Base-by-base conservation (phyloP, 2,888 invertebrate species). In the Scaptomyza parva region DNA sequence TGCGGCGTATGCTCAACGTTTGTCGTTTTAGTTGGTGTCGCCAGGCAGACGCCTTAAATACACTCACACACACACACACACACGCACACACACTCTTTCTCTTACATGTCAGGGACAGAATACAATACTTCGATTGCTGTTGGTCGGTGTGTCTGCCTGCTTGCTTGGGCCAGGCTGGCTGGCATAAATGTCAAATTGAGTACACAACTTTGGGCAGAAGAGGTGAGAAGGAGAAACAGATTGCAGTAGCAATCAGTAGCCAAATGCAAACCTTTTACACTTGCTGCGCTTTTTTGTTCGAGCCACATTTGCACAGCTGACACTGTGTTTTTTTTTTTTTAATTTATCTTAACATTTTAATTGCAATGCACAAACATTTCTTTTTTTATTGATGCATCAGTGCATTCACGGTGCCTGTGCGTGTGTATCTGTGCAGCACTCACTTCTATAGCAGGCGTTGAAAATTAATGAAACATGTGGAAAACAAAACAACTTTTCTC, bases 101-200 rank as follows among this genome's bases (percentile, higher is more conserved):
- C n/a, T n/a, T 14, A 39, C 35, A 53, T 75, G 84, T 65, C 77
- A 69, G 48, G 60, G 64, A 68, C 55, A 54, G 70, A 51, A 58
- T 9, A 37, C 26, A 53, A 64, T 52, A 66, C 63, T 77, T 70
- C 86, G 76, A 82, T 84, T 82, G 61, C 62, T 67, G 59, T 48
- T 12, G 37, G 26, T 33, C 11, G 26, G 59, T 22, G 41, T 17
- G 17, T 9, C 6, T 3, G 17, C 17, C 9, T 17, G 37, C 37
- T 37, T 37, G 77, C 64, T 68, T 66, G 80, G 64, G 77, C 73
- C 67, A 47, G 47, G 77, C 73, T 70, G 50, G 47, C 68, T 65
- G 67, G 65, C 70, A 88, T 86, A 86, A 83, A 83, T 83, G 88
- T 80, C 86, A 88, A 83, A 88, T 88, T 88, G 88, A 58, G 88